Evolutionary conservation across 2,113 vertebrate genomes (phyloP), one percentile per base, ranked within the genome.

Genomic region (Hippoglossus stenolepis): DNA sequence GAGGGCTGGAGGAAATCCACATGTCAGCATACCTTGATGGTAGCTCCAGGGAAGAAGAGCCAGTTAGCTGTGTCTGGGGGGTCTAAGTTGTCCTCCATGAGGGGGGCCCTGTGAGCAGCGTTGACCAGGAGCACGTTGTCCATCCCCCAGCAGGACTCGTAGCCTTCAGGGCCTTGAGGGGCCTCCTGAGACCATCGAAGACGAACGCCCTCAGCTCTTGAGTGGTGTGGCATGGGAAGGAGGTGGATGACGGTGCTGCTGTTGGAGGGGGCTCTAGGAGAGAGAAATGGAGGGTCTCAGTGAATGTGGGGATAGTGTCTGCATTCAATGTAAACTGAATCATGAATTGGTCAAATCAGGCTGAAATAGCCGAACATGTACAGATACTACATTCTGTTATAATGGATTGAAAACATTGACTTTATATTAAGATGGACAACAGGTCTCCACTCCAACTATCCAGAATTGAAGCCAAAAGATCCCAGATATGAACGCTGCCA

Each of bases 31-130:
- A 99, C 98, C 97, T 99, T 99, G 64, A 99, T 91, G 2, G 96
- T 99, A 69, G 98, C 98, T 81, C 98, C 98, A 35, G 98, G 98
- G 85, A 99, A 99, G 91, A 99, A 99, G 73, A 99, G 96, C 98
- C 98, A 99, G 93, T 99, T 99, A 85, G 95, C 96, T 0, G 98
- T 99, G 93, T 99, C 95, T 58, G 95, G 95, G 45, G 98, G 98
- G 90, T 99, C 98, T 21, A 99, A 91, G 80, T 88, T 96, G 75
- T 99, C 98, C 94, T 99, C 97, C 92, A 99, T 91, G 15, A 99
- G 85, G 18, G 96, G 92, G 77, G 95, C 94, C 88, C 90, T 96
- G 85, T 97, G 95, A 66, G 96, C 98, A 43, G 95, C 93, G 79
- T 99, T 99, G 85, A 98, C 95, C 88, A 99, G 89, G 71, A 99